Base-by-base conservation (phyloP, 2,113 vertebrate species). In the Ceuthmochares aereus region DNA sequence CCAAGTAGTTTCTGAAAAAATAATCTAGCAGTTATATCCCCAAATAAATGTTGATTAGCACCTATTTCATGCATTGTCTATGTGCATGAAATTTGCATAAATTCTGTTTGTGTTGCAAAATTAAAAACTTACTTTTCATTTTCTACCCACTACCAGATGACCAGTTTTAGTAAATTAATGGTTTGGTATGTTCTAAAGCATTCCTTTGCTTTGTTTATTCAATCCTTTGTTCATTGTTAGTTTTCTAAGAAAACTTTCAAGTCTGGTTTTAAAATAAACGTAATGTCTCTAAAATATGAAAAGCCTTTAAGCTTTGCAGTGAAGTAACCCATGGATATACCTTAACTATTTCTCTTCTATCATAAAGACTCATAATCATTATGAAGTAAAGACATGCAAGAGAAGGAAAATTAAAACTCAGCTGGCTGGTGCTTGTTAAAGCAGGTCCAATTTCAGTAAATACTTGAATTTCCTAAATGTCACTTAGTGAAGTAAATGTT, bases 211-310 rank as follows among this genome's bases (percentile, higher is more conserved):
- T 93, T 82, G 97, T 93, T 96, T 80, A 72, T 93, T 95, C 80
- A 68, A 64, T 20, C 80, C 27, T 95, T 95, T 95, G 37, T 91
- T 97, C 89, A 93, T 26, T 63, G 79, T 81, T 96, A 80, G 59
- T 87, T 95, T 87, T 77, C 82, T 80, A 90, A 95, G 83, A 95
- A 94, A 97, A 87, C 84, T 96, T 97, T 95, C 70, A 84, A 90
- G 59, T 80, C 43, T 70, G 47, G 42, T 95, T 96, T 95, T 52
- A 79, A 95, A 96, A 91, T 45, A 74, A 85, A 59, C 6, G 5
- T 32, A 69, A 42, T 88, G 90, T 97, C 69, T 94, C 56, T 75
- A 95, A 95, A 73, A 92, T 73, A 74, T 72, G 30, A 82, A n/a
- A 81, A 90, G 6, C 6, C 54, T 94, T 93, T 90, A 93, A 82